These are phyloP conservation scores for Tauraco hartlaubi DNA, from an alignment of 2,797 vertebrate genomes.

Conservation along the genomic window DNA sequence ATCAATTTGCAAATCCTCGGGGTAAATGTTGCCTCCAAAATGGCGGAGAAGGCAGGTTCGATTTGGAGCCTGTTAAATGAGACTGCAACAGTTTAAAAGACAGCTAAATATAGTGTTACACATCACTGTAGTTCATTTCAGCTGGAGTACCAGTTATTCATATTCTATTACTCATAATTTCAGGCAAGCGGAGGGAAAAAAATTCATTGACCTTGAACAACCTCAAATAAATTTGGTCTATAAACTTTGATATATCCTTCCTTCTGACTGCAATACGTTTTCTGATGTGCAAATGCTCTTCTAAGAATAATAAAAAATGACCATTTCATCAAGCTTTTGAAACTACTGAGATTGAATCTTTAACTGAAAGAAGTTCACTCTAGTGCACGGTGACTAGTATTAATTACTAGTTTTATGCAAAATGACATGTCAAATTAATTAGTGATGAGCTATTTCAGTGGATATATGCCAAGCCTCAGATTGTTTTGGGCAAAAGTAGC, in stretches of 20 bases:
- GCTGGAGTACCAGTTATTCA: conserved; percentile 1
- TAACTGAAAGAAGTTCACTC: conserved; percentile 8
- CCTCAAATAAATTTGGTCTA: conserved; percentile 73
- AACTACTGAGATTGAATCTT: conserved; percentile 34
- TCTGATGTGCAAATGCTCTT: conserved; percentile 16
- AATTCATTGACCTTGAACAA: conserved; percentile 78
- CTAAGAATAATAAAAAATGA: conserved; percentile 62
- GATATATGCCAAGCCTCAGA: conserved; percentile 65
- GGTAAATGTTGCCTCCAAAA: background rate
- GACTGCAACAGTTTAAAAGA: conserved; percentile 36
- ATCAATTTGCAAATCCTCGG: background rate
- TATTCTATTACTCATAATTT: conserved; percentile 60
- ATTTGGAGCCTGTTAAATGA: conserved; percentile 32
- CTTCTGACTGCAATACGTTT: conserved; percentile 27
- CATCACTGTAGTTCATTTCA: conserved; percentile 66
- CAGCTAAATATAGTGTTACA: conserved; percentile 40
- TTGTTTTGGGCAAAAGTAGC: conserved; percentile 66
- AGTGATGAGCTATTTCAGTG: conserved; percentile 69
- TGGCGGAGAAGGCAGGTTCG: background rate
- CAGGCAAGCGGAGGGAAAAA: conserved; percentile 44
- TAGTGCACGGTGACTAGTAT: conserved; percentile 40
- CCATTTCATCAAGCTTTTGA: conserved; percentile 51
- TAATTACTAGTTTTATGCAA: conserved; percentile 77
- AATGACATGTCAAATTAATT: conserved; percentile 78
- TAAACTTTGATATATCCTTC: conserved; percentile 73